Evolutionary conservation across 1,140 invertebrate genomes (phyloP), one percentile per base, ranked within the genome.

Genomic region (Penaeus indicus): DNA sequence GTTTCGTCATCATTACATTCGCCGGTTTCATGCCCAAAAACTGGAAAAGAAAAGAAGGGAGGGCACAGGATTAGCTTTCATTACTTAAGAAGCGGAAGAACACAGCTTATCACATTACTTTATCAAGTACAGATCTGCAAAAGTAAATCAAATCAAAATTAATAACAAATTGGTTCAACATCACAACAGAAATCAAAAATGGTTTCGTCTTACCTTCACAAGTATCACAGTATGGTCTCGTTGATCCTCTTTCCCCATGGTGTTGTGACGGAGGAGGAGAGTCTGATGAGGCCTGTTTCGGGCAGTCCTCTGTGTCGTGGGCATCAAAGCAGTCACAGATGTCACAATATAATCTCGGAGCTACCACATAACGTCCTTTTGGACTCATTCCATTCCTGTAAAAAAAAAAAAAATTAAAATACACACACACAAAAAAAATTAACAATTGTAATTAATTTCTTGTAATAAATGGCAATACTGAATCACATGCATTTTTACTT

Each of bases 271-370:
- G 64, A 25, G 82, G 84, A 63, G 89, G 89, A 63, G 82, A 86
- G 8, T 90, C 89, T 62, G 84, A 86, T 18, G 84, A 80, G 21
- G 86, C 86, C 93, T 99, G 98, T 25, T 95, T 94, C 25, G 98
- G 98, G 94, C 98, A 99, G 93, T 99, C 98, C 92, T 99, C 97
- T 0, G 98, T 99, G 92, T 99, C 98, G 92, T 99, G 98, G 85
- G 95, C 93, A 94, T 99, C 98, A 94, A 99, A 99, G 92, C 96
- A 94, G 93, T 99, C 98, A 93, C 98, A 99, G 91, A 99, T 99
- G 94, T 99, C 98, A 94, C 98, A 99, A 93, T 97, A 99, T 91
- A 98, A 93, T 72, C 98, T 95, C 42, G 96, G 96, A 27, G 96
- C 94, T 10, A 95, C 93, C 25, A 42, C 25, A 63, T 83, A 81